A percentile compares a stretch with the other conserved stretches of the same genome.
phyloP scores from a whole-genome alignment of 2,888 invertebrate genomes.

The Idaea straminata region DNA sequence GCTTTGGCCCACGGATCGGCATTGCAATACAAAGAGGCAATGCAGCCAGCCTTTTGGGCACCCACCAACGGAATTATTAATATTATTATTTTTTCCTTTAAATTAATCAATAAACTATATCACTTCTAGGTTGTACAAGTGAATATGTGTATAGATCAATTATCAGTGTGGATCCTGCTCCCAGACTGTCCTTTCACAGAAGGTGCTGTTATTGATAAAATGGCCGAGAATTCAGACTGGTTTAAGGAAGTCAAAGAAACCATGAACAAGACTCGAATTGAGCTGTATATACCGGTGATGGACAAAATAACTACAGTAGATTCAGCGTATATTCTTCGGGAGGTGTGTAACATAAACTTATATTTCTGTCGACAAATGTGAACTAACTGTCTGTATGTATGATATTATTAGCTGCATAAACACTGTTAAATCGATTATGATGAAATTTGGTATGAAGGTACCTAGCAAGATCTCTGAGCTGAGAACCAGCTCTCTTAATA shows the following conservation, averaged over 20 bases:
- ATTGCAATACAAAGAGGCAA: too few species aligned
- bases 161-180: not conserved
- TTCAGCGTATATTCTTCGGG: not conserved
- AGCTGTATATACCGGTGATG: not conserved
- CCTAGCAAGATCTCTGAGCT: too few species aligned
- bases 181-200: constrained; percentile 1
- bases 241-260: not conserved
- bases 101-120: not conserved
- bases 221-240: not conserved
- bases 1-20: too few species aligned
- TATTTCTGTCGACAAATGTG: too few species aligned
- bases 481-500: too few species aligned
- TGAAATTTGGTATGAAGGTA: too few species aligned
- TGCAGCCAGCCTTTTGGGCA: too few species aligned
- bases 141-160: not conserved
- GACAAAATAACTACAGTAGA: not conserved
- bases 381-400: too few species aligned
- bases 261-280: not conserved
- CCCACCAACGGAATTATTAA: too few species aligned
- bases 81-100: not conserved
- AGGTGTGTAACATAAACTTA: not conserved
- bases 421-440: too few species aligned
- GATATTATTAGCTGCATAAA: too few species aligned
- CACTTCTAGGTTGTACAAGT: not conserved
- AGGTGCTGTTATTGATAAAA: not conserved